These are phyloP conservation scores for Odontesthes bonariensis DNA, from an alignment of 2,113 vertebrate genomes.

Conservation along the genomic window DNA sequence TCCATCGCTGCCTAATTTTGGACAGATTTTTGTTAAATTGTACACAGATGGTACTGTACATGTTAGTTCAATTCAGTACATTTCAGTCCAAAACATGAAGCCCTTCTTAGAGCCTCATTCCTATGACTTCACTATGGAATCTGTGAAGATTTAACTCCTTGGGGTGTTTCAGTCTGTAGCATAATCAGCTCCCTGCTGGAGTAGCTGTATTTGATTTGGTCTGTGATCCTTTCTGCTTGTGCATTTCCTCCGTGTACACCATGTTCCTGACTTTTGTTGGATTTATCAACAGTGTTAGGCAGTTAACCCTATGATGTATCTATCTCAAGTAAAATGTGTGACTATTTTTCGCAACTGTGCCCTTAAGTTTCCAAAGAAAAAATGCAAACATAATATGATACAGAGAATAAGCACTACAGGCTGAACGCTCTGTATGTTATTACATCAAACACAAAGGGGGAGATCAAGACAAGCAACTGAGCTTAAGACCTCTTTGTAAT, in stretches of 20 bases:
- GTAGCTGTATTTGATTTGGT: constrained; percentile 14
- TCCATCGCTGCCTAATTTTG: background rate
- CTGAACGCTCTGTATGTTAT: background rate
- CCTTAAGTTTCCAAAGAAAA: too few relatives aligned
- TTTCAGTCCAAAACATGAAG: constrained; percentile 38
- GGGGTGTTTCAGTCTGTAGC: constrained; percentile 46
- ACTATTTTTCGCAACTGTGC: too few relatives aligned
- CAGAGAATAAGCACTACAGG: too few relatives aligned
- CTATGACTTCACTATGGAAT: too few relatives aligned
- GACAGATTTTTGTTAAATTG: background rate
- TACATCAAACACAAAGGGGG: background rate
- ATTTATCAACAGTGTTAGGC: constrained; percentile 21
- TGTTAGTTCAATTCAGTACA: constrained; percentile 48
- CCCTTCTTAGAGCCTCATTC: background rate
- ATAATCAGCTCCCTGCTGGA: constrained; percentile 47
- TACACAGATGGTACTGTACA: constrained; percentile 5
- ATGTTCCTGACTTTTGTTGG: constrained; percentile 22
- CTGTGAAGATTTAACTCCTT: constrained; percentile 71
- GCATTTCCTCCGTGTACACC: constrained; percentile 30
- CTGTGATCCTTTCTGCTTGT: constrained; percentile 22
- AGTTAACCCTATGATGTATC: background rate
- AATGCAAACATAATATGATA: too few relatives aligned
- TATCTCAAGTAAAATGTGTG: too few relatives aligned
- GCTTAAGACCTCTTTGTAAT: background rate
- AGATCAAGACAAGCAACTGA: background rate